Percentiles rank a stretch among this genome's conserved stretches.
phyloP scores from a whole-genome alignment of 2,888 invertebrate genomes.

The Drosophila quasianomalipes region DNA sequence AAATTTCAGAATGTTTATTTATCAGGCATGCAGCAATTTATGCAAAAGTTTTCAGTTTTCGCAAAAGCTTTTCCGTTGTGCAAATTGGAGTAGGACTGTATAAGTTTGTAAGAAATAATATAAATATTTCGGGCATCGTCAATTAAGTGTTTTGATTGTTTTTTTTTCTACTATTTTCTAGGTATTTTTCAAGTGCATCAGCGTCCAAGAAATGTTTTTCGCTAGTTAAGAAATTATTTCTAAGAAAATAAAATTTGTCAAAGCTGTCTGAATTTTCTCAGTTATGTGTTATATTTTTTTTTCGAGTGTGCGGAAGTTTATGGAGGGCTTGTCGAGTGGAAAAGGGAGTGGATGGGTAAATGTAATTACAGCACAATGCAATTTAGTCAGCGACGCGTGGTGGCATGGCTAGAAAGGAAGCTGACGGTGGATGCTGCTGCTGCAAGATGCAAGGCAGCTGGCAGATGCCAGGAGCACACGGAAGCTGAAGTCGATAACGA shows the following conservation, averaged over 20 bases:
- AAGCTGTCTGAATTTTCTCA: neutral
- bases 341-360: constrained; percentile 42
- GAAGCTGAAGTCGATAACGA: constrained; percentile 76
- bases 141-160: neutral
- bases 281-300: neutral
- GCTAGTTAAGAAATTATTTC: neutral
- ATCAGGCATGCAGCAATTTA: neutral
- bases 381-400: constrained; percentile 63
- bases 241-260: neutral
- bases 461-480: constrained; percentile 54
- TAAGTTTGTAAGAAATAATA: neutral
- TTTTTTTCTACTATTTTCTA: neutral
- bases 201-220: neutral
- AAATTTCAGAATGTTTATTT: neutral
- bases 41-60: neutral
- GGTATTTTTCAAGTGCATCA: neutral
- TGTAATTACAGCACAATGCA: constrained; percentile 80
- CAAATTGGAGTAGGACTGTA: neutral
- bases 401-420: constrained; percentile 24
- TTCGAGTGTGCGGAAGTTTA: constrained; percentile 20
- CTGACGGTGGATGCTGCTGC: constrained; percentile 17
- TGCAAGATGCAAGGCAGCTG: neutral
- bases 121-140: neutral
- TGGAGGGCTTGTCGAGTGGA: constrained; percentile 20
- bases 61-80: neutral